A percentile compares a stretch with the other conserved stretches of the same genome.
Evolutionary conservation across 2,797 vertebrate genomes (phyloP).

Genomic region (Pseudotriccus pelzelni): DNA sequence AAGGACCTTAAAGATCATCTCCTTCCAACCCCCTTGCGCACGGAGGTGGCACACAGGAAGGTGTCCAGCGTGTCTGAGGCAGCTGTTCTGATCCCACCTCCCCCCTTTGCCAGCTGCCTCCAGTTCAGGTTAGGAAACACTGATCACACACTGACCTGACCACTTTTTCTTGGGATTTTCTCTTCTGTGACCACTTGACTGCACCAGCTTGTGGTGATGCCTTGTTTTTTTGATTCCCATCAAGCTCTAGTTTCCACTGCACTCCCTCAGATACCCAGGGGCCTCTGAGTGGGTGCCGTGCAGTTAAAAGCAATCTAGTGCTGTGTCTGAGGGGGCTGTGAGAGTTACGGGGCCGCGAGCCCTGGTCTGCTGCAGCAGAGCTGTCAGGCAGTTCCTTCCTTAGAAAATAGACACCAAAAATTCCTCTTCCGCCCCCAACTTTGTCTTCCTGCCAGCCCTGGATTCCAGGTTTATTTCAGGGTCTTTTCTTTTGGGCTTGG

Average conservation of each 20-base stretch:
- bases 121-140: not conserved
- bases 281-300: not conserved
- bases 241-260: not conserved
- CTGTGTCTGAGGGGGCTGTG: not conserved
- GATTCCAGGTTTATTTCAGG: conserved; percentile 65
- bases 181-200: not conserved
- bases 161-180: not conserved
- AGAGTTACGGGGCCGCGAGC: not conserved
- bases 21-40: not conserved
- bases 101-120: not conserved
- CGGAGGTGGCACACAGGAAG: rapidly evolving
- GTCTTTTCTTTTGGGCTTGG: conserved; percentile 54
- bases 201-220: not conserved
- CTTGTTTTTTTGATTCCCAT: not conserved
- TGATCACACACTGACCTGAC: not conserved
- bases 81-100: not conserved
- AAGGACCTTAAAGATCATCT: not conserved
- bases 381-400: conserved; percentile 40
- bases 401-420: conserved; percentile 44
- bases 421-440: conserved; percentile 4
- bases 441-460: conserved; percentile 57
- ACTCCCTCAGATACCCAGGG: not conserved
- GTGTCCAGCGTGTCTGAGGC: no score
- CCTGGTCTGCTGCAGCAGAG: not conserved
- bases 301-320: conserved; percentile 49